phyloP scores from a whole-genome alignment of 2,888 invertebrate species.

The Maniola hyperantus region DNA sequence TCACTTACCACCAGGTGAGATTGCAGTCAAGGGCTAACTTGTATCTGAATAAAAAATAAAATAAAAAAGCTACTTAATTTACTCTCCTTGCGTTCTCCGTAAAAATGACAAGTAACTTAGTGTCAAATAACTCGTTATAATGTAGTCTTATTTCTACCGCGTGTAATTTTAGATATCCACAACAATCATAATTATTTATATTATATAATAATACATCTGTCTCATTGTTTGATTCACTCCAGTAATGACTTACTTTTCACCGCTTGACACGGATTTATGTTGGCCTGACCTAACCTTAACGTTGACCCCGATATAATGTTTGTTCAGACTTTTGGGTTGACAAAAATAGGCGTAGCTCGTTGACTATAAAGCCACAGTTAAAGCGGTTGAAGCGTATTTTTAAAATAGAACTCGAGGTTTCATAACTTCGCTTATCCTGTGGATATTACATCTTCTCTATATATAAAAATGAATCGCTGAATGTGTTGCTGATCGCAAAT shows the following conservation, averaged over 20 bases:
- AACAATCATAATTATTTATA: slow-evolving; percentile 16
- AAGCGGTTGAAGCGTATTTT: slow-evolving; percentile 9
- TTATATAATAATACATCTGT: slow-evolving; percentile 6
- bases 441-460: no score
- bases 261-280: slow-evolving; percentile 37
- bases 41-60: no score
- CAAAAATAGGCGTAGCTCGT: slow-evolving; percentile 35
- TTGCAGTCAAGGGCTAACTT: no score
- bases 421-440: neutral
- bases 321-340: slow-evolving; percentile 40
- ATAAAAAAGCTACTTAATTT: no score
- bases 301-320: slow-evolving; percentile 40
- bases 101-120: no score
- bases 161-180: neutral
- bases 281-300: slow-evolving; percentile 42
- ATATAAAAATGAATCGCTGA: no score
- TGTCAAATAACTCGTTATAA: no score
- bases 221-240: slow-evolving; percentile 17
- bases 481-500: no score
- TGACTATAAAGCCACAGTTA: slow-evolving; percentile 5
- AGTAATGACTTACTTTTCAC: slow-evolving; percentile 34
- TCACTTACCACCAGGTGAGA: no score
- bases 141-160: neutral
- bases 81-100: no score
- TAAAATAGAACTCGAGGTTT: slow-evolving; percentile 11